Evolutionary conservation across 2,888 invertebrate genomes (phyloP), one percentile per base, ranked within the genome.

Genomic region (Drosophila neoperkinsi): DNA sequence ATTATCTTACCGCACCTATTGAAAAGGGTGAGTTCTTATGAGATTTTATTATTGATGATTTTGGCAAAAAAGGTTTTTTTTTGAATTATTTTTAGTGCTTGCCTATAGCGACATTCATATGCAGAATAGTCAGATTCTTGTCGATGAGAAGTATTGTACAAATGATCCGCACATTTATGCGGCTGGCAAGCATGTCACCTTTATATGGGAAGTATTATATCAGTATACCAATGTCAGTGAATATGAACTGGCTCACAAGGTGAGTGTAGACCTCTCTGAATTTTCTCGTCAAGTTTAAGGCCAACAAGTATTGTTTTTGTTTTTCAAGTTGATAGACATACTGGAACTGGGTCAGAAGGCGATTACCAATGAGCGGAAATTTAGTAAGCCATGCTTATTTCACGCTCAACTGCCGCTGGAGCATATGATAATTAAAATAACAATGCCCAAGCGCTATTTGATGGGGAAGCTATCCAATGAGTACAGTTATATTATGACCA

Each of bases 241-340:
- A 0, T 60, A 76, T 11, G 92, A 91, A 60, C 70, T 82, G 36
- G 92, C 90, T 0, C 79, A 88, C 58, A 91, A 92, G 84, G 91
- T 90, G 16, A 56, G 53, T 18, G 18, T 0, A 11, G 18, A 21
- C 16, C 16, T 6, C n/a, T 31, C 2, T 0, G 11, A 28, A 13
- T 28, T 9, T 33, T 7, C 11, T 18, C 6, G n/a, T 30, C 4
- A 6, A 16, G n/a, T 18, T 52, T 11, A 9, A 11, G 4, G 10
- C 2, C 7, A 21, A 25, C 6, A 31, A n/a, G 11, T 0, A 10
- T 10, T 1, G 13, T 4, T 11, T 21, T 9, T 43, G 18, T 3
- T 38, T n/a, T 62, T 18, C 4, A 36, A 91, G 91, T 28, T 92
- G 10, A 66, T 90, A 5, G 31, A 71, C 33, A 52, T 71, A 21